phyloP scores from a whole-genome alignment of 2,113 vertebrate species.

The Onychostruthus taczanowskii region DNA sequence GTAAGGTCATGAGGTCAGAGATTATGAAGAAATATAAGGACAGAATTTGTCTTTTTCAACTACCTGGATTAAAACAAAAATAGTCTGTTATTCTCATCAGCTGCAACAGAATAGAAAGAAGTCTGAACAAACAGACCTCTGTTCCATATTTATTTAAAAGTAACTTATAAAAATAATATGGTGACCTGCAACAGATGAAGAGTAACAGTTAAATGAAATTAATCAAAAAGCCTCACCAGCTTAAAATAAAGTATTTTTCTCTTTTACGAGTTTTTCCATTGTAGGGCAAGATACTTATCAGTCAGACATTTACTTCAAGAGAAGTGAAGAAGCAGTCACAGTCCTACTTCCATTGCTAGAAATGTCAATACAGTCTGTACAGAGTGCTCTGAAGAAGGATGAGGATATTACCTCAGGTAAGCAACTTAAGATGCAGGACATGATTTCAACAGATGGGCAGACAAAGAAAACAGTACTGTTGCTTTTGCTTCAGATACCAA shows the following conservation, averaged over 20 bases:
- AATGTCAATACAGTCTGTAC: neutral
- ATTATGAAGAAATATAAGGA: neutral
- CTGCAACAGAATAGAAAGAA: neutral
- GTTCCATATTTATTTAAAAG: neutral
- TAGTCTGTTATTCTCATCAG: neutral
- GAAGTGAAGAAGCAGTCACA: neutral
- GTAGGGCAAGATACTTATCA: neutral
- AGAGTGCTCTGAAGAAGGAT: neutral
- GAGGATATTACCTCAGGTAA: neutral
- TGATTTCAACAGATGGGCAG: neutral
- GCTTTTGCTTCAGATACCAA: neutral
- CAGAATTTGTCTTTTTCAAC: neutral
- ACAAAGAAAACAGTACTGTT: neutral
- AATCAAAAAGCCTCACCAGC: accelerated
- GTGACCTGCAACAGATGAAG: neutral
- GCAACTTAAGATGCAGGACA: neutral
- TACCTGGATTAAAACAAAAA: neutral
- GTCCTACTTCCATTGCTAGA: neutral
- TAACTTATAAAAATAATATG: neutral
- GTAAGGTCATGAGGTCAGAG: neutral
- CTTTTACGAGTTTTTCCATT: neutral
- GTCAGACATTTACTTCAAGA: neutral
- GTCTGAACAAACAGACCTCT: neutral
- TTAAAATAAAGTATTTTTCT: neutral
- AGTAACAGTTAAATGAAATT: neutral